These are phyloP conservation scores for Ispidina picta DNA, from an alignment of 2,797 vertebrate species.

Conservation along the genomic window DNA sequence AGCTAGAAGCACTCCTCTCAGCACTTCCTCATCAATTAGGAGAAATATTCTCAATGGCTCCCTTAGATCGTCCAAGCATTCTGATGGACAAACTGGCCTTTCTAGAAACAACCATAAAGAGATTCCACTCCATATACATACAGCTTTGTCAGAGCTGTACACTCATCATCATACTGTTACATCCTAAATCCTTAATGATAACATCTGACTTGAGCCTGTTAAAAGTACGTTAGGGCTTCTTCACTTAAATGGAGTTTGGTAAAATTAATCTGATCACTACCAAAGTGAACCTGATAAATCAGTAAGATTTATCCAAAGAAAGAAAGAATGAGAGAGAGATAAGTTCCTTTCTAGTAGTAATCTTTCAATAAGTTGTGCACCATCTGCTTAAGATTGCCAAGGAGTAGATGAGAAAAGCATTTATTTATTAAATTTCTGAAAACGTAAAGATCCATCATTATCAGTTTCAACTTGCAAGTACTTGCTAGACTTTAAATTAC, in stretches of 20 bases:
- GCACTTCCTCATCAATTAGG: background rate
- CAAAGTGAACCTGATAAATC: background rate
- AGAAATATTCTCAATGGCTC: background rate
- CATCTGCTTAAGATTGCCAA: background rate
- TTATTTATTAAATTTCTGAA: background rate
- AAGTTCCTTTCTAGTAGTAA: background rate
- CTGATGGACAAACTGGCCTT: background rate
- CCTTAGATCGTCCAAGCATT: background rate
- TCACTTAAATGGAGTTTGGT: background rate
- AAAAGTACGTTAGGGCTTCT: background rate
- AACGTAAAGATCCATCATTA: background rate
- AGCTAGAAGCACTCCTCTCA: background rate
- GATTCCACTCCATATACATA: background rate
- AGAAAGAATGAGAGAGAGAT: background rate
- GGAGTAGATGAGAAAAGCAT: background rate
- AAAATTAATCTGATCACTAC: background rate
- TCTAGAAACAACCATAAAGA: background rate
- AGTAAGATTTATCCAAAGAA: background rate
- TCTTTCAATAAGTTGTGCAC: background rate
- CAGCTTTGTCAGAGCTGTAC: background rate
- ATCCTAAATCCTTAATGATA: background rate
- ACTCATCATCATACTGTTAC: background rate
- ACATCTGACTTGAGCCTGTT: background rate
- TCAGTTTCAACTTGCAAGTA: background rate
- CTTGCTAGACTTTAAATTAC: background rate